Evolutionary conservation across 2,888 invertebrate genomes (phyloP).

Genomic region (Falcaria lacertinaria): DNA sequence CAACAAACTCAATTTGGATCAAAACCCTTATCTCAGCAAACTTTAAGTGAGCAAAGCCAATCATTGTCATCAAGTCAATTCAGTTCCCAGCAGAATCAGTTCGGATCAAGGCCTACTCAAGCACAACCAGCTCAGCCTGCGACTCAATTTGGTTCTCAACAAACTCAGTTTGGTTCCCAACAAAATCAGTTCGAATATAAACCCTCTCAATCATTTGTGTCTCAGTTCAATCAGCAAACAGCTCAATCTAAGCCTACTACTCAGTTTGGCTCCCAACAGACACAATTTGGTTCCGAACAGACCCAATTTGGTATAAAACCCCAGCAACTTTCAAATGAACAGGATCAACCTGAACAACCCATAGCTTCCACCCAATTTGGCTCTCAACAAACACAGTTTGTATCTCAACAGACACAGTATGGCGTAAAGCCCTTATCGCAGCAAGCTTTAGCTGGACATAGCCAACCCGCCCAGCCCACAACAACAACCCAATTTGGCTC

Average conservation of each 20-base stretch:
- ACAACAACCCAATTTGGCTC: neutral
- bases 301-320: neutral
- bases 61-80: neutral
- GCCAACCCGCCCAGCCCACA: too few relatives aligned
- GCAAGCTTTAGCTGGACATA: too few relatives aligned
- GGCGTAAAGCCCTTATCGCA: too few relatives aligned
- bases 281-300: neutral
- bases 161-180: neutral
- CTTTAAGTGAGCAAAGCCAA: too few relatives aligned
- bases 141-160: neutral
- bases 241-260: neutral
- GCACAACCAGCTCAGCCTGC: too few relatives aligned
- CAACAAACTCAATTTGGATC: neutral
- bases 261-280: neutral
- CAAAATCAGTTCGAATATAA: neutral
- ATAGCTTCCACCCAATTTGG: too few relatives aligned
- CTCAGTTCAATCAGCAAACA: neutral
- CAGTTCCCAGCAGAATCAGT: neutral
- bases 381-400: too few relatives aligned
- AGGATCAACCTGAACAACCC: too few relatives aligned
- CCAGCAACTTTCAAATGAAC: neutral
- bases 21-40: neutral
- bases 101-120: neutral
- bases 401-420: too few relatives aligned
- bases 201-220: neutral